Base-by-base conservation (phyloP, 2,797 vertebrate genomes). In the Brotula barbata region DNA sequence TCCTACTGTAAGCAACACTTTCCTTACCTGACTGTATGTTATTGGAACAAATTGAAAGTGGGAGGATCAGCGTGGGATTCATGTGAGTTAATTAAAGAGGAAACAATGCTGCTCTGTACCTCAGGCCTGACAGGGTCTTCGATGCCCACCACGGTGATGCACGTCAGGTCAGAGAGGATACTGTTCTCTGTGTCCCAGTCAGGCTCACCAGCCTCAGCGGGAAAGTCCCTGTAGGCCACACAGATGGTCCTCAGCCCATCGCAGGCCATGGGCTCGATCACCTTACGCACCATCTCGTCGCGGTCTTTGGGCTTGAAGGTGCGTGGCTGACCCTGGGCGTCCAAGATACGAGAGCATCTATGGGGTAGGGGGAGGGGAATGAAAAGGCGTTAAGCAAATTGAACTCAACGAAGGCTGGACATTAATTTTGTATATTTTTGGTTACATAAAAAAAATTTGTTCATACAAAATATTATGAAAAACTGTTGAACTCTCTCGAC, bases 191-290 rank as follows among this genome's bases (percentile, higher is more conserved):
- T 89, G 74, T 99, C 96, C 97, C 97, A 99, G 11, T 89, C 61
- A 0, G 97, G 97, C 73, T 99, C 97, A 2, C 89, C 88, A 0
- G 73, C 82, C 0, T 86, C 90, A 0, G 73, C 90, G 0, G 90
- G 85, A 50, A 99, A 99, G 28, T 99, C 96, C 22, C 95, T 91
- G 87, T 90, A 97, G 0, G 96, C 96, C 70, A 99, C 71, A 53
- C 97, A 97, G 90, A 99, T 97, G 66, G 97, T 99, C 21, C 97
- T 90, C 53, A 99, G 91, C 0, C 97, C 97, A 0, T 96, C 92
- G 12, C 92, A 95, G 15, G 97, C 97, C 97, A 99, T 99, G 19
- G 97, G 96, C 84, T 98, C 96, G 0, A 99, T 98, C 79, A 98
- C 94, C 51, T 94, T 95, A 19, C 70, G 90, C 68, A 98, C 93